Conservation (phyloP, 1,140 invertebrate species). For the Limonius californicus region DNA sequence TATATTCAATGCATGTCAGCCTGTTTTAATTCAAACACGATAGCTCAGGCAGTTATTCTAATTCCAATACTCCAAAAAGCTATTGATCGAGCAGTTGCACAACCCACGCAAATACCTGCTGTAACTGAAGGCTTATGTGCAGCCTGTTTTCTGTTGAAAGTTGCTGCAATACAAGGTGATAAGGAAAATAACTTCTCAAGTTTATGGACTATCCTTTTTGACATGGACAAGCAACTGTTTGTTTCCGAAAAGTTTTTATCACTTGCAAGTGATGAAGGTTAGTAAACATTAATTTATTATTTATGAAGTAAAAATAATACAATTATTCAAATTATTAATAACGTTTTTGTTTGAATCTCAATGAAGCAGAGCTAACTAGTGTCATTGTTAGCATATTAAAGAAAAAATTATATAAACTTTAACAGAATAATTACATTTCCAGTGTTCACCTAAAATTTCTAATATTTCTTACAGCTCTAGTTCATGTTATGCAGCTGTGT, state of each 20-base stretch:
- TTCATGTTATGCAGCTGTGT: constrained; percentile 60
- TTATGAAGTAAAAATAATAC: background rate
- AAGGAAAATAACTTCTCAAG: constrained; percentile 53
- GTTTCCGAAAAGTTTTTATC: constrained; percentile 72
- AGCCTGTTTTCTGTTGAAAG: constrained; percentile 66
- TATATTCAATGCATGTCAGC: constrained; percentile 71
- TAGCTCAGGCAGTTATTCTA: constrained; percentile 52
- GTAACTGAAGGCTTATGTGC: constrained; percentile 79
- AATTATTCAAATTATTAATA: no score
- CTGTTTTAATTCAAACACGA: constrained; percentile 57
- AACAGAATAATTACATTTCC: background rate
- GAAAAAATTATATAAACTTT: constrained; percentile 2
- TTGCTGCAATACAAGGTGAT: constrained; percentile 56
- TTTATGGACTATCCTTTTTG: constrained; percentile 67
- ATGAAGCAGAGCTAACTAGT: no score
- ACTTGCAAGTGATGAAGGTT: constrained; percentile 64
- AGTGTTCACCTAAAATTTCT: background rate
- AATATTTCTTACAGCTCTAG: constrained; percentile 48
- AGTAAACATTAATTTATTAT: constrained; percentile 26
- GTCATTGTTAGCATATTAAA: no score
- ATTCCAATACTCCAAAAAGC: constrained; percentile 60
- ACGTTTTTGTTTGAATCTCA: no score
- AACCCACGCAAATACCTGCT: constrained; percentile 58
- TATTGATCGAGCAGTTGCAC: constrained; percentile 66
- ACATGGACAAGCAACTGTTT: constrained; percentile 75